Base-by-base conservation (phyloP, 2,888 invertebrate genomes). In the Orthonychiurus folsomi region DNA sequence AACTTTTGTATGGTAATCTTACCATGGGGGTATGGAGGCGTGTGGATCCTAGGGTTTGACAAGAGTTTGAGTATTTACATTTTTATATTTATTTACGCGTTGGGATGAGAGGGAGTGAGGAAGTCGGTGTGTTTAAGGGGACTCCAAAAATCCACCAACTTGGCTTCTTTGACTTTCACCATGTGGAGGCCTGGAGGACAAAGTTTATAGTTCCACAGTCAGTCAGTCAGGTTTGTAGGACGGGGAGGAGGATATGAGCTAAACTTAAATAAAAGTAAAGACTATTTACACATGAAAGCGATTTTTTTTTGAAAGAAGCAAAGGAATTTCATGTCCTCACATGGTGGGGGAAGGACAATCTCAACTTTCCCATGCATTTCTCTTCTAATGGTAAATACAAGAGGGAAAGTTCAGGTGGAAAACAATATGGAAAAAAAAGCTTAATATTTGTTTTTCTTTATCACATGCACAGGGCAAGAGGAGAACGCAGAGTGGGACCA, bases 401-500 rank as follows among this genome's bases (percentile, higher is more conserved):
- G 37, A 15, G 15, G 37, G 37, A 37, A 37, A 15, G 37, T 37
- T 37, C 5, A 9, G 37, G 37, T 9, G 37, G 37, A 37, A 37
- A 37, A 37, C 37, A 37, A 37, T 37, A 37, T 37, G 37, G 15
- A 37, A 63, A 63, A 48, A n/a, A n/a, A 62, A 57, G 57, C 57
- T 62, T 62, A 52, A 57, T 37, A 15, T 37, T 37, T 37, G 15
- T 37, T 37, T 58, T 60, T 63, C 55, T 63, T 23, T 55, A 20
- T 25, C 54, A 55, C 55, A 59, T 58, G 26, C 15, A 24, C 9
- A 27, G 56, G 12, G 28, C 25, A 23, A 24, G 50, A 48, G 50
- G 23, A 15, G 25, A 23, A 48, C 27, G n/a, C 52, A 52, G 54
- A 53, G 53, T 26, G 48, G 57, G 20, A 54, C 37, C 52, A 28